phyloP scores from a whole-genome alignment of 1,140 invertebrate species.

The Adelges cooleyi region DNA sequence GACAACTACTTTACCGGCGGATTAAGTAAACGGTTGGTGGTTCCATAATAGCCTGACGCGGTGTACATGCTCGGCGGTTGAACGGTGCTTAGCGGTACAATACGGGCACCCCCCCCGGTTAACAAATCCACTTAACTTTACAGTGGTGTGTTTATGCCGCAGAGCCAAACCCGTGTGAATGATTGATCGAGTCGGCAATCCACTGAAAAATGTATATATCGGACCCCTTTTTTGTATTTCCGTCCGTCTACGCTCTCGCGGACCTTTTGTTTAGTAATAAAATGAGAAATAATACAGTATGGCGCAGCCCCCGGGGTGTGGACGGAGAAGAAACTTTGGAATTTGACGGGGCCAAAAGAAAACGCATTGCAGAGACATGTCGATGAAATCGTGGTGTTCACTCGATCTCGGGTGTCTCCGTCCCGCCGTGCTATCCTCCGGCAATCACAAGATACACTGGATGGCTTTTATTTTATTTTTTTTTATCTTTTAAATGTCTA shows the following conservation, averaged over 20 bases:
- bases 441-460: no score
- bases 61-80: conserved; percentile 9
- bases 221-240: neutral
- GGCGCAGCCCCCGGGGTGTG: neutral
- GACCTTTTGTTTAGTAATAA: neutral
- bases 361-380: conserved; percentile 18
- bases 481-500: no score
- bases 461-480: no score
- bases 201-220: conserved; percentile 7
- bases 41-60: conserved; percentile 19
- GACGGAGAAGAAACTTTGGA: neutral
- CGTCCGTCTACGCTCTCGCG: neutral
- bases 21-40: conserved; percentile 10
- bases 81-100: conserved; percentile 20
- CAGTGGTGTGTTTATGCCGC: conserved; percentile 12
- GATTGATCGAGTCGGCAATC: conserved; percentile 10
- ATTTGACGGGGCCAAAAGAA: conserved; percentile 11
- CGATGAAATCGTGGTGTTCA: conserved; percentile 10
- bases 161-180: neutral
- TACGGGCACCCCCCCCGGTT: neutral
- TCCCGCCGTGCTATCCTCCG: no score
- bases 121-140: conserved; percentile 27
- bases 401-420: neutral
- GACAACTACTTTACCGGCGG: no score
- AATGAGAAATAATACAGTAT: conserved; percentile 2